Evolutionary conservation across 2,797 vertebrate genomes (phyloP), one percentile per base, ranked within the genome.

Genomic region (Apogon hyalosoma): DNA sequence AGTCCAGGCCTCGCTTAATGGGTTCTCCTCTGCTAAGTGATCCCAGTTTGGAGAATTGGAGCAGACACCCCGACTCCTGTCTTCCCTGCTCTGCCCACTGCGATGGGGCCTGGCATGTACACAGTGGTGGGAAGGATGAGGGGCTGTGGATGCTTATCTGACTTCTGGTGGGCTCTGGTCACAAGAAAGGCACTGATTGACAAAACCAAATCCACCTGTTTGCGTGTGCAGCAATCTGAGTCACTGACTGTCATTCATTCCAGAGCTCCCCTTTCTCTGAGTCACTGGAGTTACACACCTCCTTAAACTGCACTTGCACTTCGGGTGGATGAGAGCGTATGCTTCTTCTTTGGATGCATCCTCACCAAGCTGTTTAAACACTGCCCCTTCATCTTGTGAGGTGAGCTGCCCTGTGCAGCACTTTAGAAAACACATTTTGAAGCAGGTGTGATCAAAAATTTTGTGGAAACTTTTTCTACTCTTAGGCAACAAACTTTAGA

Each of bases 1-100:
- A 94, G 92, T 92, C 86, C 93, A 94, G 87, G 75, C 61, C 78
- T 82, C 8, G 64, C 73, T 85, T 84, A 87, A 91, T 93, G 79
- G 77, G 59, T 85, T 90, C 87, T 87, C 75, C 78, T 67, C 69
- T 73, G 82, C 83, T 75, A 81, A 65, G 45, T 79, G 79, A 87
- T 90, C 83, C 63, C 64, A 87, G 85, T 90, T 81, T 51, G 60
- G 85, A 91, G 88, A 85, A 80, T 75, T 90, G 81, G 21, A 91
- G 75, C 83, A 94, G 92, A 94, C 92, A 90, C 83, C 63, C 73
- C 5, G 78, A 87, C 83, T 92, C 87, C 91, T 83, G 73, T 82
- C 85, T 87, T 59, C 59, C 56, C 66, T 68, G 45, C 52, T 63
- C 70, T 77, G 60, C 64, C 58, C 62, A 43, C 55, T 68, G 72